Evolutionary conservation across 2,797 vertebrate species (phyloP), one percentile per base, ranked within the genome.

Genomic region (Takifugu rubripes): DNA sequence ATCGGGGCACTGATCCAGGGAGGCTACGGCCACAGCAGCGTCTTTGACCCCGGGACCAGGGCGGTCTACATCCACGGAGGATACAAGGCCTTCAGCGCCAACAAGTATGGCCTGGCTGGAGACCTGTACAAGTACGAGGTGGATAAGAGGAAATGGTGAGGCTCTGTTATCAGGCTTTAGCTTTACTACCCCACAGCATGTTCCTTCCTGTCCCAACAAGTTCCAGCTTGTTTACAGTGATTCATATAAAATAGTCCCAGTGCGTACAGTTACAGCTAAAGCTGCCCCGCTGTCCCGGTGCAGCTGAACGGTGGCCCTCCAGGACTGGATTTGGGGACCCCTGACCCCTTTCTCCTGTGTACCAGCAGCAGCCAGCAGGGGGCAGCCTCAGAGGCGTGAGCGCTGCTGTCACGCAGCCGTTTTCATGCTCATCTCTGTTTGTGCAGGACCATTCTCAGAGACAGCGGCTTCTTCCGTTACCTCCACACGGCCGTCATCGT

Each of bases 1-100:
- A 81, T 81, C 0, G 97, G 97, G 0, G 97, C 96, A 0, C 87
- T 99, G 78, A 95, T 98, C 5, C 97, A 98, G 67, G 97, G 97
- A 0, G 97, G 97, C 0, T 99, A 99, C 1, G 97, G 97, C 36
- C 97, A 99, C 86, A 98, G 97, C 74, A 98, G 95, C 1, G 95
- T 95, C 5, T 99, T 94, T 7, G 95, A 99, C 78, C 83, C 91
- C 0, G 81, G 73, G 17, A 93, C 93, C 21, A 90, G 86, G 52
- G 88, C 94, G 24, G 81, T 99, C 62, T 99, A 95, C 54, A 91
- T 95, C 76, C 96, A 99, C 0, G 97, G 97, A 14, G 97, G 97
- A 47, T 99, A 98, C 91, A 99, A 99, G 83, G 96, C 95, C 0
- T 98, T 97, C 85, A 97, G 93, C 6, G 94, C 95, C 73, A 99